phyloP scores from a whole-genome alignment of 2,113 vertebrate genomes.

The Phyllostomus discolor region DNA sequence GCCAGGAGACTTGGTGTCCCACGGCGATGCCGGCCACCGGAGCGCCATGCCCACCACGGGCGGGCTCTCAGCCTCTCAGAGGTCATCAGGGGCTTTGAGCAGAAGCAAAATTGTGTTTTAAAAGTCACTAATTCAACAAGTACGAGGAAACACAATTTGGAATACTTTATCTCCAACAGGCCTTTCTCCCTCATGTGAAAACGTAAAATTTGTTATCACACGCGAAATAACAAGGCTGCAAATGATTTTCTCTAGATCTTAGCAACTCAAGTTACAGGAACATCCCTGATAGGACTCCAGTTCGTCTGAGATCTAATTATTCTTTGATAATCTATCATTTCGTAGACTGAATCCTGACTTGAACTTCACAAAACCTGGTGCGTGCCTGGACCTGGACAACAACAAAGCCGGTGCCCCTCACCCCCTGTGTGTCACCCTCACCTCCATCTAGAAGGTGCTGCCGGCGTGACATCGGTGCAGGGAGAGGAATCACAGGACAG shows the following conservation, averaged over 20 bases:
- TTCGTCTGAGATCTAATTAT: neutral
- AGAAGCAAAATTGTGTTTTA: neutral
- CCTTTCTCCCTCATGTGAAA: neutral
- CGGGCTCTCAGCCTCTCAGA: neutral
- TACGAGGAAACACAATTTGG: neutral
- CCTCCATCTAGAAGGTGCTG: neutral
- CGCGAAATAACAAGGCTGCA: neutral
- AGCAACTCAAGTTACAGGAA: neutral
- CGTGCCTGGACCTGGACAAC: neutral
- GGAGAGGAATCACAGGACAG: neutral
- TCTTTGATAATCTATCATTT: neutral
- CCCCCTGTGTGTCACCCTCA: too few species aligned
- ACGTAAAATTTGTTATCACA: neutral
- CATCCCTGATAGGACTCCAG: neutral
- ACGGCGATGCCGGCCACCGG: rapidly evolving
- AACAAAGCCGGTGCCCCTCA: neutral
- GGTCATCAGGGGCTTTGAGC: neutral
- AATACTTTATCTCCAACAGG: neutral
- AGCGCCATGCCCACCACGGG: rapidly evolving
- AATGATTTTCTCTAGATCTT: neutral
- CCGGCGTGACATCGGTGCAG: neutral
- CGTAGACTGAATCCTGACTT: neutral
- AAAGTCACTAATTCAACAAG: neutral
- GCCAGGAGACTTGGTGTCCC: rapidly evolving
- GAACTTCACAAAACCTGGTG: neutral